These are phyloP conservation scores for Sclerurus mexicanus DNA, from an alignment of 2,113 vertebrate genomes.

Conservation along the genomic window DNA sequence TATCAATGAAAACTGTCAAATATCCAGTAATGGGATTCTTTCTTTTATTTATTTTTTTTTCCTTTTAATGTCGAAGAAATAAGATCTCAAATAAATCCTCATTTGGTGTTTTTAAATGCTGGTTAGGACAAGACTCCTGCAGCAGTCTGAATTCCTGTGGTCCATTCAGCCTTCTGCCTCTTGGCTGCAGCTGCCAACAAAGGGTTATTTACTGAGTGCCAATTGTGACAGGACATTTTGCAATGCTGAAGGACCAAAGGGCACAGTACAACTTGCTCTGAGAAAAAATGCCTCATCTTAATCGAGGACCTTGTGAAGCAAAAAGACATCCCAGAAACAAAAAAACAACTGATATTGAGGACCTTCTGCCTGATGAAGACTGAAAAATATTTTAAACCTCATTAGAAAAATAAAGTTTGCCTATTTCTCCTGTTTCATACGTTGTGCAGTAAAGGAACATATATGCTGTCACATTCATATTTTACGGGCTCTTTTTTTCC, in stretches of 20 bases:
- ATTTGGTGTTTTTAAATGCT: not conserved
- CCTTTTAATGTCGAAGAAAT: not conserved
- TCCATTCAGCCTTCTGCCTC: not conserved
- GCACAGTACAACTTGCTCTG: not conserved
- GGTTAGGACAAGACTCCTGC: not conserved
- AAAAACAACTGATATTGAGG: not conserved
- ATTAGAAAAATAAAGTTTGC: slow-evolving; percentile 49
- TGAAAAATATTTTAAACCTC: slow-evolving; percentile 22
- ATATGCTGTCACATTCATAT: slow-evolving; percentile 50
- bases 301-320: not conserved
- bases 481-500: slow-evolving; percentile 11
- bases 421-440: slow-evolving; percentile 16
- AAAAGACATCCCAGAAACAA: not conserved
- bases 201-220: slow-evolving; percentile 36
- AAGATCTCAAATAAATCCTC: not conserved
- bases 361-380: not conserved
- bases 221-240: slow-evolving; percentile 9
- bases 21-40: not conserved
- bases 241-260: not conserved
- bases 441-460: slow-evolving; percentile 25
- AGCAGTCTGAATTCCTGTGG: not conserved
- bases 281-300: not conserved
- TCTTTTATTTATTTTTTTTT: not conserved
- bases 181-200: not conserved
- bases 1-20: not conserved